Evolutionary conservation across 2,888 invertebrate species (phyloP).

Genomic region (Nephrotoma flavescens): DNA sequence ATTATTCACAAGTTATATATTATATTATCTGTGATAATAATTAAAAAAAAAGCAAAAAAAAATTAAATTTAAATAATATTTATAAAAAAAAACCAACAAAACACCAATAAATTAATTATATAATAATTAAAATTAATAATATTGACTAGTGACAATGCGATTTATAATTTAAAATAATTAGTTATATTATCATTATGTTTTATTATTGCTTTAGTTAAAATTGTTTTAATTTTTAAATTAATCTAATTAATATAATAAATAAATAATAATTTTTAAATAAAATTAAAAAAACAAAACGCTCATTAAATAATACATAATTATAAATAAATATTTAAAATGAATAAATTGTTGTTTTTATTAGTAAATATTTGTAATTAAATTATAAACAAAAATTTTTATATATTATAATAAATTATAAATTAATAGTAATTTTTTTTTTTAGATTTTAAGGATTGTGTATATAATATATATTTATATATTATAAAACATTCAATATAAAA

Average conservation of each 20-base stretch:
- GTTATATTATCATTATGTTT: neutral
- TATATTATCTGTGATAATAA: slow-evolving; percentile 4
- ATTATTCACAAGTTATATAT: slow-evolving; percentile 3
- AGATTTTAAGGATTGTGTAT: neutral
- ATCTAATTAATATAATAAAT: neutral
- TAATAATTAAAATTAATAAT: neutral
- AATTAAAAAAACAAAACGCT: neutral
- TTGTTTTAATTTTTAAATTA: neutral
- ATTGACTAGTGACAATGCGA: neutral
- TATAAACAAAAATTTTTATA: neutral
- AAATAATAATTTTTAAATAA: neutral
- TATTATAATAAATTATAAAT: neutral
- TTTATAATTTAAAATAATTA: neutral
- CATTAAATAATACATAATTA: neutral
- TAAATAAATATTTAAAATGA: neutral
- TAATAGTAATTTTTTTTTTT: neutral
- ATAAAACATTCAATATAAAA: neutral
- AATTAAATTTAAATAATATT: slow-evolving; percentile 2
- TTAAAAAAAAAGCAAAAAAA: neutral
- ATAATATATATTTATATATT: neutral
- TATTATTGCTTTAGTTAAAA: neutral
- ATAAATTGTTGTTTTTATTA: neutral
- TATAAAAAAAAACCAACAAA: neutral
- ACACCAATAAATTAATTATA: neutral
- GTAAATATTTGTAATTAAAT: neutral